Evolutionary conservation across 2,888 invertebrate species (phyloP), one percentile per base, ranked within the genome.

Genomic region (Laspeyria flexula): DNA sequence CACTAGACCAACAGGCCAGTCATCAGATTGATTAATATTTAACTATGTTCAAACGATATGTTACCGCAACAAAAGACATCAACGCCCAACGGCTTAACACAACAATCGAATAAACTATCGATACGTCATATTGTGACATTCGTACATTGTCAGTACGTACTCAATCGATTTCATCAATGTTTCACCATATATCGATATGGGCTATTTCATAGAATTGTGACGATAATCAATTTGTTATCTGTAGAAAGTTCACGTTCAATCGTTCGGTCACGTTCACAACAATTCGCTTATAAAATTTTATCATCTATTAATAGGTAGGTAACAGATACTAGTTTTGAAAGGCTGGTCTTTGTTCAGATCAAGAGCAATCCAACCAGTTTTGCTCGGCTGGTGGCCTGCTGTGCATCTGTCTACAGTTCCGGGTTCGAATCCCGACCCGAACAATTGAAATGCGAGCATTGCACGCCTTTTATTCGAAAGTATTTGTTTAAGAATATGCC

Each of bases 351-450:
- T 74, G 73, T 74, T 71, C 48, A 58, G 55, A 73, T 63, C 57
- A 58, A 73, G 58, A 65, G 57, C 60, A 66, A 65, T 33, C 46
- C 50, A 67, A 77, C 75, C 67, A 65, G 77, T 76, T 77, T 66
- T 49, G 44, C 44, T 63, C 57, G 63, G 44, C 52, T 41, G 34
- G 13, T 29, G 48, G 53, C 47, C 38, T 48, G 54, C 34, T 39
- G 47, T 67, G 64, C 74, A 74, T 71, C 70, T 67, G 69, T 60
- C 49, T 57, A 50, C 48, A 71, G 75, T 78, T 78, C 79, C 79
- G 77, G 76, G 76, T 76, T 71, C 53, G 54, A 55, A 47, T 64
- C 51, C 53, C 43, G 46, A 45, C 40, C 37, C 29, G 37, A 34
- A 46, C 43, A 38, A 23, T 51, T 25, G 3, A 40, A 42, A 39